phyloP scores from a whole-genome alignment of 1,140 invertebrate genomes.

The Caenorhabditis remanei region DNA sequence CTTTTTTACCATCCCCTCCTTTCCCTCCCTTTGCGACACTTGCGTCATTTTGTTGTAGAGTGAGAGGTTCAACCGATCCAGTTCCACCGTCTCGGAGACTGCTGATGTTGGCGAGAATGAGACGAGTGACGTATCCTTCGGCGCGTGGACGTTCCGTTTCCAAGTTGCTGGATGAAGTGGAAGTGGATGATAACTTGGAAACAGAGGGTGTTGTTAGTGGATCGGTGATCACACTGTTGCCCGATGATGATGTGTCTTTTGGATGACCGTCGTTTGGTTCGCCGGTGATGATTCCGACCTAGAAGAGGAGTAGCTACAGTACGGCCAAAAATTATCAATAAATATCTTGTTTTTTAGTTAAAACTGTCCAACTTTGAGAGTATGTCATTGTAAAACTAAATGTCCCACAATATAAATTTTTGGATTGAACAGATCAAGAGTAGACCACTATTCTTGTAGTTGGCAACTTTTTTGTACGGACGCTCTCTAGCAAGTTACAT shows the following conservation, averaged over 20 bases:
- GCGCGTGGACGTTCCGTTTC: constrained; percentile 43
- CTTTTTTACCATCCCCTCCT: constrained; percentile 29
- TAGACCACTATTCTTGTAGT: too few relatives aligned
- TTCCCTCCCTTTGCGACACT: constrained; percentile 16
- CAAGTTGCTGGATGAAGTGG: not conserved
- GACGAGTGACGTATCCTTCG: constrained; percentile 36
- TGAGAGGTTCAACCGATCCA: constrained; percentile 39
- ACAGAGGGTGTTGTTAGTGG: constrained; percentile 31
- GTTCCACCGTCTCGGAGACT: constrained; percentile 22
- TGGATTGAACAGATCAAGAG: too few relatives aligned
- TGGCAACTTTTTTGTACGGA: too few relatives aligned
- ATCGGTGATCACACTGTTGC: constrained; percentile 18
- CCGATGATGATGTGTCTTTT: constrained; percentile 31
- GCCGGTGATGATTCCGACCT: constrained; percentile 53
- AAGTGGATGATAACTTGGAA: constrained; percentile 37
- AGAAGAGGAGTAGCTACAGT: too few relatives aligned
- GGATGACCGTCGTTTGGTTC: constrained; percentile 52
- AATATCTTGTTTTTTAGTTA: too few relatives aligned
- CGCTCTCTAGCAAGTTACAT: too few relatives aligned
- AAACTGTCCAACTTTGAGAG: too few relatives aligned
- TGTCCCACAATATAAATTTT: too few relatives aligned
- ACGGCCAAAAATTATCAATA: too few relatives aligned
- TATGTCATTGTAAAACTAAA: too few relatives aligned
- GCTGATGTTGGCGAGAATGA: constrained; percentile 49
- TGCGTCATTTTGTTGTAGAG: constrained; percentile 47